Evolutionary conservation across 2,797 vertebrate genomes (phyloP).

Genomic region (Ctenosaura bakeri): DNA sequence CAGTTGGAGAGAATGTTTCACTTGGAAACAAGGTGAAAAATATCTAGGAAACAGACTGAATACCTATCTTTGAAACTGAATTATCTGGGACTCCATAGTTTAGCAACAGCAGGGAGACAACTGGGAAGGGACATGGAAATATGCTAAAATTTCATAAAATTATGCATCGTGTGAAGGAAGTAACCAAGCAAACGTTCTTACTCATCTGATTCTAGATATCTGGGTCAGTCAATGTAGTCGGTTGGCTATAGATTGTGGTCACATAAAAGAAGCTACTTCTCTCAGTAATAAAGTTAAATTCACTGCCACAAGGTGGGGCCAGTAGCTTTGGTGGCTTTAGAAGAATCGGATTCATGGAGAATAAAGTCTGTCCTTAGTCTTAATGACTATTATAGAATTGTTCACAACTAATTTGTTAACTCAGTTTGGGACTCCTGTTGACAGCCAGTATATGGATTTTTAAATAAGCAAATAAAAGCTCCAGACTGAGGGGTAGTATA

Average conservation of each 20-base stretch:
- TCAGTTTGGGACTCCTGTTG: too few relatives aligned
- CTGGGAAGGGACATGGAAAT: not conserved
- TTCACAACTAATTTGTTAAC: not conserved
- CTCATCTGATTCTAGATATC: not conserved
- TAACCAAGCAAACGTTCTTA: not conserved
- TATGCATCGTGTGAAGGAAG: not conserved
- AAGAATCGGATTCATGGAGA: not conserved
- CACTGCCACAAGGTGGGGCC: not conserved
- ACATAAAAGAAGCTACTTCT: not conserved
- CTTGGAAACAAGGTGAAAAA: too few relatives aligned
- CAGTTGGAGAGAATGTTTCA: too few relatives aligned
- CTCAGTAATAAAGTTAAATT: not conserved
- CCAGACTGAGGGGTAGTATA: not conserved
- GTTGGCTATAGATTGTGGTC: not conserved
- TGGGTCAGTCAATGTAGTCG: not conserved
- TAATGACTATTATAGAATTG: not conserved
- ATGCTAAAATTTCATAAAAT: not conserved
- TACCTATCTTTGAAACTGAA: too few relatives aligned
- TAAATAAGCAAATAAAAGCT: not conserved
- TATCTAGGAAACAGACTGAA: too few relatives aligned
- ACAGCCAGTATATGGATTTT: not conserved
- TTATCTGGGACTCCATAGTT: too few relatives aligned
- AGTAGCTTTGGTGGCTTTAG: not conserved
- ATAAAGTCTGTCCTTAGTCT: not conserved
- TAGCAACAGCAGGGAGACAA: too few relatives aligned